Evolutionary conservation across 2,113 vertebrate species (phyloP).

Genomic region (Eubucco bourcierii): DNA sequence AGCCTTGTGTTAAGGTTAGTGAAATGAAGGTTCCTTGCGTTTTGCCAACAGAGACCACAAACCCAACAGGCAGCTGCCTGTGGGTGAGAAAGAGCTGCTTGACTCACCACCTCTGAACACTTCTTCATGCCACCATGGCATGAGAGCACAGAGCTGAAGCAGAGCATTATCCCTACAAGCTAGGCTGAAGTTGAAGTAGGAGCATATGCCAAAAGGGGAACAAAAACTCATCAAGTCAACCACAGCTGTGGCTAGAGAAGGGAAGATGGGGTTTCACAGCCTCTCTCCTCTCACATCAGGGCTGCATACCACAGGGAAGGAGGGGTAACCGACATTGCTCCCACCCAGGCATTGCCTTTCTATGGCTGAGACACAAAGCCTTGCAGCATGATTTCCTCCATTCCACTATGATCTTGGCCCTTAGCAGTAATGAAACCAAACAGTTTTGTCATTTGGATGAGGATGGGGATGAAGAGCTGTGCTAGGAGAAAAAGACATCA

Average conservation of each 20-base stretch:
- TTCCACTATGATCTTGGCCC: fast-evolving
- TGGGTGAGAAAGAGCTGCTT: slow-evolving; percentile 33
- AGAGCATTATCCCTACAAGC: background rate
- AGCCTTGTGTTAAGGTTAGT: background rate
- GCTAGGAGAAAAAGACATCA: background rate
- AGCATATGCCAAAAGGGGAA: slow-evolving; percentile 45
- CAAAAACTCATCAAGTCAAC: slow-evolving; percentile 54
- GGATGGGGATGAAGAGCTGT: background rate
- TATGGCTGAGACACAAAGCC: background rate
- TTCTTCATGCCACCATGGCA: background rate
- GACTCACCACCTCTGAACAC: slow-evolving; percentile 6
- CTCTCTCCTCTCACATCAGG: slow-evolving; percentile 1
- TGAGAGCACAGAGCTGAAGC: background rate
- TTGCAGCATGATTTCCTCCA: background rate
- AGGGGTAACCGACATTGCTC: background rate
- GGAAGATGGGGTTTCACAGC: slow-evolving; percentile 62
- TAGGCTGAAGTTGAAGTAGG: background rate
- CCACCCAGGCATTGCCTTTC: background rate
- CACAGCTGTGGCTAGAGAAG: slow-evolving; percentile 57
- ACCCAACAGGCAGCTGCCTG: slow-evolving; percentile 48
- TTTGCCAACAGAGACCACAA: slow-evolving; percentile 40
- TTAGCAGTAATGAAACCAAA: background rate
- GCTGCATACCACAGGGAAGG: background rate
- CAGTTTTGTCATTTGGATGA: background rate
- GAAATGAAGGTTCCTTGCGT: background rate